Conservation (phyloP, 2,113 vertebrate species). For the Catharus minimus region DNA sequence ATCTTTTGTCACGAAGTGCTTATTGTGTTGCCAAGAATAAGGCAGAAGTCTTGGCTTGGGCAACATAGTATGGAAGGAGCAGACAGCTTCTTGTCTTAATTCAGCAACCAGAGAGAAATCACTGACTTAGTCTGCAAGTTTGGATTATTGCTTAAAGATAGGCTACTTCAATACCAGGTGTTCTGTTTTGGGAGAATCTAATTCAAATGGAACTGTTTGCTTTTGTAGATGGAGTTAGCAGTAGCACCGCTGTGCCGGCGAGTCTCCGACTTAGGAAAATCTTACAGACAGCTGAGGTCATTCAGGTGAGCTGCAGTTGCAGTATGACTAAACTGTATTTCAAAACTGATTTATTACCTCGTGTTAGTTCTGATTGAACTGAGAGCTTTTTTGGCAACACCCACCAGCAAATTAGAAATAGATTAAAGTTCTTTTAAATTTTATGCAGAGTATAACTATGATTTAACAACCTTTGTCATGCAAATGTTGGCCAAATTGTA, state of each 20-base stretch:
- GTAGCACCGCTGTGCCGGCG: constrained; percentile 91
- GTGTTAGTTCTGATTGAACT: constrained; percentile 33
- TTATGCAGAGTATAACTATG: constrained; percentile 38
- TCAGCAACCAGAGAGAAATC: neutral
- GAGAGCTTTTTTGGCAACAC: constrained; percentile 37
- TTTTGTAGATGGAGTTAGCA: constrained; percentile 93
- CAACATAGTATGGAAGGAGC: neutral
- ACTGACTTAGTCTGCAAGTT: neutral
- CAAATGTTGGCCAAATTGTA: constrained; percentile 46
- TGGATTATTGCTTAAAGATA: neutral
- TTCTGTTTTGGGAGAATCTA: neutral
- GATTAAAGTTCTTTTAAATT: constrained; percentile 49
- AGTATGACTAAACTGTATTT: neutral
- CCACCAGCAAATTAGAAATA: constrained; percentile 37
- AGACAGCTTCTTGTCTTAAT: neutral
- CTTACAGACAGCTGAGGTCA: constrained; percentile 91
- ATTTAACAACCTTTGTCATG: constrained; percentile 57
- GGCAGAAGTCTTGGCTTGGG: neutral
- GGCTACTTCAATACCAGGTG: neutral
- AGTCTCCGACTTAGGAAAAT: constrained; percentile 92
- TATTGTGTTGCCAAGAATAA: neutral
- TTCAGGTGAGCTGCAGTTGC: constrained; percentile 83
- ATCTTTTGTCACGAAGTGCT: neutral
- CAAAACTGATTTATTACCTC: constrained; percentile 1
- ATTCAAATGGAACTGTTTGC: neutral